A percentile compares a stretch with the other conserved stretches of the same genome.
These are phyloP conservation scores for Corvus hawaiiensis DNA, from an alignment of 2,113 vertebrate genomes.

Conservation along the genomic window DNA sequence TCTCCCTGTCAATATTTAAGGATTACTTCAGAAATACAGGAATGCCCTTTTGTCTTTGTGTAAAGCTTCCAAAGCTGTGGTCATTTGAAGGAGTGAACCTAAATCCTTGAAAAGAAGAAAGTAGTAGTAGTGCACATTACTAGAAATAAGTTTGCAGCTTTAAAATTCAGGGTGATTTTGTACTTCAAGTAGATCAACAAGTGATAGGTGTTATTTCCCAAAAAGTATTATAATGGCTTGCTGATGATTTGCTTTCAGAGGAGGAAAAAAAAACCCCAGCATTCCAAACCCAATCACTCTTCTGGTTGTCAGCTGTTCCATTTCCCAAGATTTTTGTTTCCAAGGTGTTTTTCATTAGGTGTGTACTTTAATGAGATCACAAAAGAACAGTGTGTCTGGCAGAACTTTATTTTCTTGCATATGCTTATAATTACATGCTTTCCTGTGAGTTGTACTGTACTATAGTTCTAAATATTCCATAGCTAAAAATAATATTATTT, in stretches of 20 bases:
- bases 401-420: neutral
- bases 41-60: neutral
- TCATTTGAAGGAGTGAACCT: neutral
- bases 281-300: neutral
- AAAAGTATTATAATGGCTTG: neutral
- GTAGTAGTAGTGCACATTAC: neutral
- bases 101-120: neutral
- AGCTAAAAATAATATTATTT: neutral
- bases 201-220: neutral
- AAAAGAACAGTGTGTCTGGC: neutral
- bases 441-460: neutral
- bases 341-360: neutral
- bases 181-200: neutral
- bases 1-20: neutral
- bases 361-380: neutral
- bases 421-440: neutral
- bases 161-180: neutral
- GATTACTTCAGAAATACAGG: neutral
- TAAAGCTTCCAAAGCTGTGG: neutral
- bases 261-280: fast-evolving
- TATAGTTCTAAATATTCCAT: neutral
- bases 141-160: neutral
- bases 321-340: neutral
- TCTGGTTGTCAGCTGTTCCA: neutral
- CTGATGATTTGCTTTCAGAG: neutral